phyloP scores from a whole-genome alignment of 1,140 invertebrate species.

The Diploscapter pachys region DNA sequence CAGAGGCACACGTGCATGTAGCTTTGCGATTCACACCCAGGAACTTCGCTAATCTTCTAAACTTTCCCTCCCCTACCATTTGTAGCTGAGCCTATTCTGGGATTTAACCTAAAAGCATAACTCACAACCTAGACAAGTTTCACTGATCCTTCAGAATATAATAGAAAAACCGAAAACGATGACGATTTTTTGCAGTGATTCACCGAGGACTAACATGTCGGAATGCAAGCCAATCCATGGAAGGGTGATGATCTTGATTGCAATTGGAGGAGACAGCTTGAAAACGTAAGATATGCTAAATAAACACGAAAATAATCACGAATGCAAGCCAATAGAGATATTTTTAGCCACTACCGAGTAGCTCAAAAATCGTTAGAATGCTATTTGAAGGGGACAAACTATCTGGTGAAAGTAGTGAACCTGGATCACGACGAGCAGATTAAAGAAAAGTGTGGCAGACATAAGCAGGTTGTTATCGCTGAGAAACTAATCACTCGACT shows the following conservation, averaged over 20 bases:
- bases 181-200: too few relatives aligned
- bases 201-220: too few relatives aligned
- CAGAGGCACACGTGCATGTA: background rate
- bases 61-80: too few relatives aligned
- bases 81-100: too few relatives aligned
- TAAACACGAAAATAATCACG: background rate
- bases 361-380: slow-evolving; percentile 55
- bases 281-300: background rate
- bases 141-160: too few relatives aligned
- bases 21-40: background rate
- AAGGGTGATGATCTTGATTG: background rate
- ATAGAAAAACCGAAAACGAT: too few relatives aligned
- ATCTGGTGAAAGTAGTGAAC: slow-evolving; percentile 48
- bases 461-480: slow-evolving; percentile 47
- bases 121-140: too few relatives aligned
- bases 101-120: too few relatives aligned
- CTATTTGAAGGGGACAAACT: slow-evolving; percentile 50
- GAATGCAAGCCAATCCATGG: background rate
- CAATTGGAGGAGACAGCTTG: background rate
- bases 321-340: background rate
- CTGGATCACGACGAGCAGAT: slow-evolving; percentile 47
- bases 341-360: slow-evolving; percentile 42
- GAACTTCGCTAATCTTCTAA: background rate
- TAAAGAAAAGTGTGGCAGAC: slow-evolving; percentile 39
- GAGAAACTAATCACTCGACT: slow-evolving; percentile 15